Conservation (phyloP, 2,113 vertebrate genomes). For the Serinus canaria region DNA sequence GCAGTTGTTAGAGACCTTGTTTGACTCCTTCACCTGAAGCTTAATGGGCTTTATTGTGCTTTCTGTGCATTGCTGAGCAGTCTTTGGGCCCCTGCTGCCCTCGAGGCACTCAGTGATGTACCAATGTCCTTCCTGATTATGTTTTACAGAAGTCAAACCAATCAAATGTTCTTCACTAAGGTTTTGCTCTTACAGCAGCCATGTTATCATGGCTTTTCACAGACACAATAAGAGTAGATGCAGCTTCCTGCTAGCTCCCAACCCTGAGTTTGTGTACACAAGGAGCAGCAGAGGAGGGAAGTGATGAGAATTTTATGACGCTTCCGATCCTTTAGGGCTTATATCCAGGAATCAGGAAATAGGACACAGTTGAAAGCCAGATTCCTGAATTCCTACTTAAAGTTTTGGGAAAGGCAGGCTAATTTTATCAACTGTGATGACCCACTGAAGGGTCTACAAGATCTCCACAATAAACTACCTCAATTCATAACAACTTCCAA, state of each 20-base stretch:
- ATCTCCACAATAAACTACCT: not conserved
- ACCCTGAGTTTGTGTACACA: not conserved
- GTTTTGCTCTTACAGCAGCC: not conserved
- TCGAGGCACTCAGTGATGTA: not conserved
- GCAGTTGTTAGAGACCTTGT: conserved; percentile 14
- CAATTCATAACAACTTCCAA: not conserved
- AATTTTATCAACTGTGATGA: not conserved
- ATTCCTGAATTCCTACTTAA: not conserved
- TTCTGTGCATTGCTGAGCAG: not conserved
- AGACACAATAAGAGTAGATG: not conserved
- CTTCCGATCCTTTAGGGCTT: not conserved
- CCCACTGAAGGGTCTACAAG: not conserved
- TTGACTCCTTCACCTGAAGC: conserved; percentile 29
- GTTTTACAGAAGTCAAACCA: conserved; percentile 38
- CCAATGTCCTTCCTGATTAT: not conserved
- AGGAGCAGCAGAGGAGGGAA: not conserved
- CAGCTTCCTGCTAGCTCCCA: not conserved
- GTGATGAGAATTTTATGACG: not conserved
- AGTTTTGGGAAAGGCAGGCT: not conserved
- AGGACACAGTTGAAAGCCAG: not conserved
- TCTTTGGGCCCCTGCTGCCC: conserved; percentile 16
- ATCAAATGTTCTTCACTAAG: not conserved
- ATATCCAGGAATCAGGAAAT: not conserved
- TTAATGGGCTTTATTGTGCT: conserved; percentile 31
- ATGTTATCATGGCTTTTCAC: not conserved